These are phyloP conservation scores for Vidua chalybeata DNA, from an alignment of 2,113 vertebrate species.

Conservation along the genomic window DNA sequence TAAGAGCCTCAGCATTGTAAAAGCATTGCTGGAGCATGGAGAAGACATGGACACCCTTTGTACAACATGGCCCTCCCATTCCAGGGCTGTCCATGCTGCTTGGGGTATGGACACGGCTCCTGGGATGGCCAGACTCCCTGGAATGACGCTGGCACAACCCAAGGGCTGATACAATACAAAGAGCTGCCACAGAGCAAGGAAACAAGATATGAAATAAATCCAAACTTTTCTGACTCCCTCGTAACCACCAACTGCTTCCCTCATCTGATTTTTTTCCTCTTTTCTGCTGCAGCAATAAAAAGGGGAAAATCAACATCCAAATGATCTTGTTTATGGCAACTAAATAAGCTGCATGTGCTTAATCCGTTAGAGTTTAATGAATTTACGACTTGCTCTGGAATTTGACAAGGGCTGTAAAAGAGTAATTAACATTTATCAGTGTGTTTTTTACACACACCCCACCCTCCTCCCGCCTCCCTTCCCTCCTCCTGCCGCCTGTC, in stretches of 20 bases:
- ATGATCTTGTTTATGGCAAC: slow-evolving; percentile 85
- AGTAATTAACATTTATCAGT: slow-evolving; percentile 79
- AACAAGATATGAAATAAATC: slow-evolving; percentile 22
- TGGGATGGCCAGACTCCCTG: neutral
- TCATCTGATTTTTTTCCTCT: slow-evolving; percentile 49
- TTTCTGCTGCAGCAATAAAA: slow-evolving; percentile 78
- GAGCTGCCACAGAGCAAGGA: neutral
- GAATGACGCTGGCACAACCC: fast-evolving
- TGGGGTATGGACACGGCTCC: fast-evolving
- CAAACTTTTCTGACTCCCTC: slow-evolving; percentile 50
- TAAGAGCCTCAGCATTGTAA: neutral
- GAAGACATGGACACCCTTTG: neutral
- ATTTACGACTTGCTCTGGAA: slow-evolving; percentile 84
- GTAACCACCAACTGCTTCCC: slow-evolving; percentile 41
- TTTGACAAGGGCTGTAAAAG: slow-evolving; percentile 84
- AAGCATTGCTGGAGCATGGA: neutral
- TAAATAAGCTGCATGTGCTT: slow-evolving; percentile 84
- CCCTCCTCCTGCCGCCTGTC: slow-evolving; percentile 46
- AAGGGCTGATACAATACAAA: neutral
- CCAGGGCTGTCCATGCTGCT: fast-evolving
- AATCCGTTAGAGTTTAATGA: slow-evolving; percentile 84
- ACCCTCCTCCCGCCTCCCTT: slow-evolving; percentile 42
- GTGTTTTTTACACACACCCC: slow-evolving; percentile 70
- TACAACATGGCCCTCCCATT: neutral
- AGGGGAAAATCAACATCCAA: slow-evolving; percentile 82